Percentiles rank a stretch among this genome's conserved stretches.
Evolutionary conservation across 2,888 invertebrate genomes (phyloP).

Genomic region (Sthenelais limicola): DNA sequence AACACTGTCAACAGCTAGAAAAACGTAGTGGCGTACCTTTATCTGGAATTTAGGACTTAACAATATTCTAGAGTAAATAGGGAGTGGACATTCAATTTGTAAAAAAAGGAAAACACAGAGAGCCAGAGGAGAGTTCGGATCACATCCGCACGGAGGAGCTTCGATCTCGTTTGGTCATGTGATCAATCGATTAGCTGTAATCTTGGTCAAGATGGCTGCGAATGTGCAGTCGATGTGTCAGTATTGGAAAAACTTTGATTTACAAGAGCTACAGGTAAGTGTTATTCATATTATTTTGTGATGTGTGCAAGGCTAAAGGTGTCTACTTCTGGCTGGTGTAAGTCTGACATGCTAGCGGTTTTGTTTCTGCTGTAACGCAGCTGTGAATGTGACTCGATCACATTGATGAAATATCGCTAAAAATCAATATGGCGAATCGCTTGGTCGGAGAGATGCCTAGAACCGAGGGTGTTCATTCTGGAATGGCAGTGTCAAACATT

Average conservation of each 20-base stretch:
- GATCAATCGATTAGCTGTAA: conserved; percentile 68
- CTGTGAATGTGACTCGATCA: conserved; percentile 40
- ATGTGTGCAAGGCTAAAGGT: background rate
- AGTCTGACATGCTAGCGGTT: background rate
- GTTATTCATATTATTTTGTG: background rate
- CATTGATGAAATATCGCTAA: conserved; percentile 60
- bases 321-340: background rate
- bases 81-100: conserved; percentile 1
- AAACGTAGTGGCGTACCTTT: conserved; percentile 19
- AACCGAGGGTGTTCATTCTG: background rate
- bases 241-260: conserved; percentile 74
- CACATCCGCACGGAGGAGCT: conserved; percentile 43
- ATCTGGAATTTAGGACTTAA: no score
- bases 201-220: conserved; percentile 73
- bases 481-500: no score
- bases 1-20: no score
- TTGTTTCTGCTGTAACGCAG: background rate
- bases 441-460: conserved; percentile 30
- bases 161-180: conserved; percentile 68
- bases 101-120: background rate
- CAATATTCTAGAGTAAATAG: conserved; percentile 10
- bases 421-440: conserved; percentile 62
- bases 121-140: conserved; percentile 22
- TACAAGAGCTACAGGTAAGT: conserved; percentile 72
- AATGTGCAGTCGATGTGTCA: conserved; percentile 73